Evolutionary conservation across 2,888 invertebrate species (phyloP), one percentile per base, ranked within the genome.

Genomic region (Diarsia rubi): DNA sequence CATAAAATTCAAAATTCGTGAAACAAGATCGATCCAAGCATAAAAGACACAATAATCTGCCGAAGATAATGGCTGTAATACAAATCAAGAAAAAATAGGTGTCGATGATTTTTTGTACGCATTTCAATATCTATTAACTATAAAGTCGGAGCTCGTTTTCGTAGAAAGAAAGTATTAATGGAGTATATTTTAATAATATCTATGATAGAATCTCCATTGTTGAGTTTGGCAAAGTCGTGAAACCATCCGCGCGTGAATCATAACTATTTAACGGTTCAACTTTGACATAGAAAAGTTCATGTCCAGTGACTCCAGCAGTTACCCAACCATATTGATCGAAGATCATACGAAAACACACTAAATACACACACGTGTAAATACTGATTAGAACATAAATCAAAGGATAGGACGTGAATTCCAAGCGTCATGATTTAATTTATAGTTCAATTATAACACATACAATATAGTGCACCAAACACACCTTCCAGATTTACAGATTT

Each of bases 201-300:
- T 83, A 86, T 86, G 90, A 87, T 90, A 91, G 90, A 87, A 85
- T 88, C 91, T 82, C 88, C 83, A 92, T 94, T 94, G 93, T 94
- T 89, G 85, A 81, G 85, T 90, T 91, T 89, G 87, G 89, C 86
- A 86, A 91, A 92, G 89, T 94, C 94, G 94, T 94, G 93, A 91
- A 92, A 86, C 88, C 83, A 90, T 88, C 89, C 84, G 82, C 88
- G 88, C 86, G 84, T 86, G 91, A 90, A 90, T 90, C 88, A 87
- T 89, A n/a, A 89, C 82, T 86, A 90, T 85, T 92, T 95, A 95
- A 95, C 95, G 95, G 95, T 95, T 95, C 91, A 95, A 93, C 94
- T 95, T 92, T 94, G 94, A 94, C 95, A 94, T 87, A 94, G 91
- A 94, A 93, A 92, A 85, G 83, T 88, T 89, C 85, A 88, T 83